phyloP scores from a whole-genome alignment of 1,140 invertebrate species.

The Micrasema longulum region DNA sequence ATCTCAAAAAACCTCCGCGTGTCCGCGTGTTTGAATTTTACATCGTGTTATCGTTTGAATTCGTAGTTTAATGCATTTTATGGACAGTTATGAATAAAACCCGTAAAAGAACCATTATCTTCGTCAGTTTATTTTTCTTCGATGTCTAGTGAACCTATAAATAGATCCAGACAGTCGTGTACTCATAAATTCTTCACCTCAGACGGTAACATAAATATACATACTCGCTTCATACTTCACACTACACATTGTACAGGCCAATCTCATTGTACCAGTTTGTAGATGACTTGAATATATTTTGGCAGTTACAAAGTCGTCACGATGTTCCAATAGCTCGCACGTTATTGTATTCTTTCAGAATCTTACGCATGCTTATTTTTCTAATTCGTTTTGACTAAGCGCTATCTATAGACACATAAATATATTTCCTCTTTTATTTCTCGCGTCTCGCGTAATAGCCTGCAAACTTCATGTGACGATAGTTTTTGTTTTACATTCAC shows the following conservation, averaged over 20 bases:
- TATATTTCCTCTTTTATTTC: no score
- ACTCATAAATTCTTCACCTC: conserved; percentile 12
- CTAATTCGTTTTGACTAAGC: conserved; percentile 3
- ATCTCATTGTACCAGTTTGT: conserved; percentile 20
- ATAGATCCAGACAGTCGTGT: conserved; percentile 28
- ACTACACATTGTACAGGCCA: not conserved
- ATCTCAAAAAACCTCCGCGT: no score
- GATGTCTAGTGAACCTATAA: conserved; percentile 7
- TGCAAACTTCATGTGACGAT: not conserved
- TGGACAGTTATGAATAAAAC: no score
- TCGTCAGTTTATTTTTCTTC: conserved; percentile 7
- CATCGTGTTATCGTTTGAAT: no score
- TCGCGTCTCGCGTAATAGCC: not conserved
- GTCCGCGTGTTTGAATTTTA: no score
- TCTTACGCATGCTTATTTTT: conserved; percentile 14
- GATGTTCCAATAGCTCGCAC: not conserved
- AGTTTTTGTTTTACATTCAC: no score
- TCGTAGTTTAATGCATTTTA: no score
- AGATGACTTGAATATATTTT: conserved; percentile 27
- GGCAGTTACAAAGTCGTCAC: conserved; percentile 29
- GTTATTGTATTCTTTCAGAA: conserved; percentile 23
- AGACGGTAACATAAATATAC: conserved; percentile 12
- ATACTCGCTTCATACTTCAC: not conserved
- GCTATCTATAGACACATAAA: no score
- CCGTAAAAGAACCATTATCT: no score